Percentiles rank a stretch among this genome's conserved stretches.
These are phyloP conservation scores for Microcebus tavaratra DNA, from an alignment of 2,113 vertebrate genomes.

Conservation along the genomic window DNA sequence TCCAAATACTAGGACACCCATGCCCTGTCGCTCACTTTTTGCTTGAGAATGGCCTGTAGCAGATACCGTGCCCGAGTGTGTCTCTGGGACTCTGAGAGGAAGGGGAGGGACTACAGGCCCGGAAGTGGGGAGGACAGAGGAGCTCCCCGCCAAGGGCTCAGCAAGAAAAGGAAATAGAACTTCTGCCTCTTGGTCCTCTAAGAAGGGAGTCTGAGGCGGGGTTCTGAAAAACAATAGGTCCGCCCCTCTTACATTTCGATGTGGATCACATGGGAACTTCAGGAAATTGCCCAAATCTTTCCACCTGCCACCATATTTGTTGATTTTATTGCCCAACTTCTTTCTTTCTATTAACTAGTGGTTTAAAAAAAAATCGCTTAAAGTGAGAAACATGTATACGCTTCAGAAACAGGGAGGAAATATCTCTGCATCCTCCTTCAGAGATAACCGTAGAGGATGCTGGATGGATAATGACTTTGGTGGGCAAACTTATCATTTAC, in stretches of 20 bases:
- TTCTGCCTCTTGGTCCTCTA: neutral
- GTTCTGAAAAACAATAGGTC: neutral
- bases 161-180: neutral
- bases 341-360: conserved; percentile 41
- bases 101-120: neutral
- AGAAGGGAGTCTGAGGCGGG: neutral
- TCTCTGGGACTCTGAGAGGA: neutral
- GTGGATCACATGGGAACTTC: neutral
- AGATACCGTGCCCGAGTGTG: neutral
- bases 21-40: neutral
- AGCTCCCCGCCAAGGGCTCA: neutral
- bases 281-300: neutral
- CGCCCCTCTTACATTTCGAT: neutral
- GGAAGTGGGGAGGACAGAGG: neutral
- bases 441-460: neutral
- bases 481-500: conserved; percentile 3
- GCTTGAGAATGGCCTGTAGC: neutral
- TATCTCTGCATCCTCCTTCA: neutral
- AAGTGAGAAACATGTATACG: neutral
- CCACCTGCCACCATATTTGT: neutral
- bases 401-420: conserved; percentile 25
- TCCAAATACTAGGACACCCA: neutral
- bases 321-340: conserved; percentile 35
- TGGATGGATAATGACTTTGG: neutral
- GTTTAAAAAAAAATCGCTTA: conserved; percentile 8